phyloP scores from a whole-genome alignment of 1,140 invertebrate species.

The Scaptomyza hsui region DNA sequence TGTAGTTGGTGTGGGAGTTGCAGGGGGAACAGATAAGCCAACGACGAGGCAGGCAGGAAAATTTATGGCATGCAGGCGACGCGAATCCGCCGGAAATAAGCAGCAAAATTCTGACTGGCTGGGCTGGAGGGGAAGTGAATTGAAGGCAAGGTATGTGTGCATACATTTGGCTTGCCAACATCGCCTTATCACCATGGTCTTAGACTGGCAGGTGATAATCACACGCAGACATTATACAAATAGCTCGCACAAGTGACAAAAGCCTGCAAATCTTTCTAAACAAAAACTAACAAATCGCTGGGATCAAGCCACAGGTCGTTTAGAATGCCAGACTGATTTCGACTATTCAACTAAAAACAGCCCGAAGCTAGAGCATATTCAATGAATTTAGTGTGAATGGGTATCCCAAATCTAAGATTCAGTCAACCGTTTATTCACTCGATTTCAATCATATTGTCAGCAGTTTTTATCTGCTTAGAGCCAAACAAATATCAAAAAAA shows the following conservation, averaged over 20 bases:
- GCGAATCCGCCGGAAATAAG: conserved; percentile 72
- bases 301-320: conserved; percentile 35
- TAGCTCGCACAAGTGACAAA: conserved; percentile 13
- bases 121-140: conserved; percentile 8
- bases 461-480: conserved; percentile 4
- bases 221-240: conserved; percentile 43
- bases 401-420: conserved; percentile 17
- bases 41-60: conserved; percentile 51
- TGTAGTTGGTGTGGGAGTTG: background rate
- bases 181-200: conserved; percentile 33
- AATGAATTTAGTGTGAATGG: conserved; percentile 1
- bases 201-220: conserved; percentile 74
- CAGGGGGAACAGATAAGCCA: conserved; percentile 54
- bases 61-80: conserved; percentile 72
- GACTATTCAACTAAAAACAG: background rate
- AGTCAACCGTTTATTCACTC: conserved; percentile 47
- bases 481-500: conserved; percentile 21
- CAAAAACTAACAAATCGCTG: conserved; percentile 20
- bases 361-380: conserved; percentile 7
- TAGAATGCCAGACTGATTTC: conserved; percentile 37
- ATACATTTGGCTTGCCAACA: conserved; percentile 7
- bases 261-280: conserved; percentile 1
- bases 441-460: conserved; percentile 36
- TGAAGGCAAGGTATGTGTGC: conserved; percentile 9
- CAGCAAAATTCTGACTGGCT: conserved; percentile 46